Evolutionary conservation across 2,797 vertebrate species (phyloP).

Genomic region (Halcyon smyrnensis): DNA sequence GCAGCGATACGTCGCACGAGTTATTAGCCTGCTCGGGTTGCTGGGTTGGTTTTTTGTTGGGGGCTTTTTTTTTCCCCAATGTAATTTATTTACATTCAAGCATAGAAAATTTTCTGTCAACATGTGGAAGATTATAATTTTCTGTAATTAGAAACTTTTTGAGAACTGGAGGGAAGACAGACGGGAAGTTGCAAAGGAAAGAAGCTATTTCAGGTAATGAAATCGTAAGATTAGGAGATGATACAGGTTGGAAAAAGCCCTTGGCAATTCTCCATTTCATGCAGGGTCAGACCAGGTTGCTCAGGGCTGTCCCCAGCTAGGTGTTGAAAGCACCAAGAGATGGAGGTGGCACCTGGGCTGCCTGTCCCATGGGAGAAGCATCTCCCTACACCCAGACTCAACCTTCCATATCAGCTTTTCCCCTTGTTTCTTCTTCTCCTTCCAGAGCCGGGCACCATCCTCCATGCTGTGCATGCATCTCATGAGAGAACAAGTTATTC

Average conservation of each 20-base stretch:
- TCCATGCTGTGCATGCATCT: fast-evolving
- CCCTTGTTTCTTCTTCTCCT: not conserved
- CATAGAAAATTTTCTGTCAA: not conserved
- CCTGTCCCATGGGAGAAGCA: not conserved
- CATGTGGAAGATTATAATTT: not conserved
- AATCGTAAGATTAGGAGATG: not conserved
- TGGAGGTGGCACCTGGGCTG: not conserved
- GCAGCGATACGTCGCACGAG: not conserved
- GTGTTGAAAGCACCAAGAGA: not conserved
- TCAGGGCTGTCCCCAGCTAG: not conserved
- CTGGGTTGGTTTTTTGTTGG: too few species aligned
- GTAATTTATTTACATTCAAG: not conserved
- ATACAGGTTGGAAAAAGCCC: not conserved
- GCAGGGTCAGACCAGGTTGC: not conserved
- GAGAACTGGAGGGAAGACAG: not conserved
- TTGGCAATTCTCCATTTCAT: not conserved
- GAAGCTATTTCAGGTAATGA: not conserved
- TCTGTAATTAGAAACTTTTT: not conserved
- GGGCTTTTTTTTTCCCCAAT: not conserved
- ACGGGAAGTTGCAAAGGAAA: not conserved
- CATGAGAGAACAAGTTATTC: not conserved
- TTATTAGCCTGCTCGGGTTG: not conserved
- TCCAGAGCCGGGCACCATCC: not conserved
- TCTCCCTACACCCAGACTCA: not conserved
- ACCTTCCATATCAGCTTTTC: fast-evolving